phyloP scores from a whole-genome alignment of 2,888 invertebrate species.

The Pantelozetes paolii region DNA sequence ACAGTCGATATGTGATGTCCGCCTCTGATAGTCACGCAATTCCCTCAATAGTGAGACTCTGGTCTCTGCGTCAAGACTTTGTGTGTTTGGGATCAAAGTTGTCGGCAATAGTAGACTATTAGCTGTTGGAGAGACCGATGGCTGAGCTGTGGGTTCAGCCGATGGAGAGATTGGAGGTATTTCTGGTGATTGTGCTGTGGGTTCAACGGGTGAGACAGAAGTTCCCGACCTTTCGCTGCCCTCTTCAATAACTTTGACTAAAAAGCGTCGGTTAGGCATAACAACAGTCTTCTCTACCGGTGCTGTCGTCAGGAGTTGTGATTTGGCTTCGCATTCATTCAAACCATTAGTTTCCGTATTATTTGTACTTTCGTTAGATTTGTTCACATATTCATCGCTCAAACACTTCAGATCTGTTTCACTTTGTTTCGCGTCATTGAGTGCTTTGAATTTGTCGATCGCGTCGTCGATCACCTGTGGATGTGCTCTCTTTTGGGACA shows the following conservation, averaged over 20 bases:
- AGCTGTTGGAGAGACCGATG: not conserved
- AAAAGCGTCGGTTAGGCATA: slow-evolving; percentile 42
- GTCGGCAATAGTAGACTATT: slow-evolving; percentile 12
- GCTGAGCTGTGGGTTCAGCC: not conserved
- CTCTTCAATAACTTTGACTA: slow-evolving; percentile 40
- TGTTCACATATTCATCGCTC: not conserved
- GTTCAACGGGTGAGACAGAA: not conserved
- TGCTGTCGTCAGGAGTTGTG: slow-evolving; percentile 46
- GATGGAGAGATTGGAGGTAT: too few species aligned
- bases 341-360: not conserved
- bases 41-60: slow-evolving; percentile 43
- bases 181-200: not conserved
- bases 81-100: slow-evolving; percentile 45
- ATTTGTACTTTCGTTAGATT: not conserved
- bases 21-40: slow-evolving; percentile 40
- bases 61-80: slow-evolving; percentile 45
- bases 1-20: slow-evolving; percentile 20
- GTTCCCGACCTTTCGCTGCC: not conserved
- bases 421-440: slow-evolving; percentile 64
- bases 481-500: slow-evolving; percentile 74
- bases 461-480: slow-evolving; percentile 87
- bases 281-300: slow-evolving; percentile 47
- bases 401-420: slow-evolving; percentile 51
- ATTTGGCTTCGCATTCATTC: not conserved
- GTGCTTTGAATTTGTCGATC: slow-evolving; percentile 71